Conservation (phyloP, 1,140 invertebrate genomes). For the Diachasma alloeum region DNA sequence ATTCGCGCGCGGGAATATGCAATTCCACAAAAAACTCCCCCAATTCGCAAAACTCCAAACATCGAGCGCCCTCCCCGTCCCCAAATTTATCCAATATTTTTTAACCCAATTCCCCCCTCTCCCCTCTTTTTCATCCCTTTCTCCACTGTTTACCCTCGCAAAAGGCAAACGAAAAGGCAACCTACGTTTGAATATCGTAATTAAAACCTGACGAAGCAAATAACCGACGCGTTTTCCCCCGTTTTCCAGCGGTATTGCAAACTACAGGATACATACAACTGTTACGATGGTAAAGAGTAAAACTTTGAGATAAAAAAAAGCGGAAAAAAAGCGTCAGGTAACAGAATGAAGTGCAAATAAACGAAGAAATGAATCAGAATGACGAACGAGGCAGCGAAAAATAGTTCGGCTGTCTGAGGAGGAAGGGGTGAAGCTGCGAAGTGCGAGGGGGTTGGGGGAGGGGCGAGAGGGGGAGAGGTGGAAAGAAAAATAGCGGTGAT, state of each 20-base stretch:
- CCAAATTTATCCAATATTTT: not conserved
- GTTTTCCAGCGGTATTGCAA: not conserved
- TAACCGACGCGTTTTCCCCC: not conserved
- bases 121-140: not conserved
- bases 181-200: conserved; percentile 12
- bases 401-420: not conserved
- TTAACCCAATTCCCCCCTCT: not conserved
- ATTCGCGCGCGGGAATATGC: too few species aligned
- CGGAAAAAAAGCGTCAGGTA: not conserved
- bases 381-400: not conserved
- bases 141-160: not conserved
- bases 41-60: not conserved
- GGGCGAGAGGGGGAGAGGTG: not conserved
- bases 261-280: not conserved
- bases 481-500: not conserved
- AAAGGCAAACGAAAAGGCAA: not conserved
- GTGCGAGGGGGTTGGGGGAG: not conserved
- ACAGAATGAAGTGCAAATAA: not conserved
- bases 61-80: not conserved
- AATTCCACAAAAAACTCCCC: not conserved
- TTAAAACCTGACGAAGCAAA: conserved; percentile 17
- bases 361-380: conserved; percentile 12
- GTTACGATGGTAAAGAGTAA: not conserved
- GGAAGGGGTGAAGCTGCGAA: too few species aligned
- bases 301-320: not conserved